These are phyloP conservation scores for Dysdera silvatica DNA, from an alignment of 1,140 invertebrate species.

Conservation along the genomic window DNA sequence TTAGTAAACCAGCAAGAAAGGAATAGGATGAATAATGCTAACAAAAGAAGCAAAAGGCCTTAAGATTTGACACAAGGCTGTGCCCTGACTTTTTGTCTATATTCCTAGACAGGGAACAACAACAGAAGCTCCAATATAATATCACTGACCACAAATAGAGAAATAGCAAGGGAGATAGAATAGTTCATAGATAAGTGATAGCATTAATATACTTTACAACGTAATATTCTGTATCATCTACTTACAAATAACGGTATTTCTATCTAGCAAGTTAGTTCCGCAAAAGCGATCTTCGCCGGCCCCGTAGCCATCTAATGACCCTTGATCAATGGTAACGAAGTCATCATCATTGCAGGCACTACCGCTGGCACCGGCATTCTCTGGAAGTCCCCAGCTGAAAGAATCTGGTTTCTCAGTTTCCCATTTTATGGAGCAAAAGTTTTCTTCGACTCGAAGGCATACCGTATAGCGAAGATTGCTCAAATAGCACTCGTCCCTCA, in stretches of 20 bases:
- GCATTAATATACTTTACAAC: too few species aligned
- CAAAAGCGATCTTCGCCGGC: conserved; percentile 36
- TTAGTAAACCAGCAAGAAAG: too few species aligned
- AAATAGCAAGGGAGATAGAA: too few species aligned
- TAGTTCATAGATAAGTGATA: too few species aligned
- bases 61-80: too few species aligned
- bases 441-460: conserved; percentile 71
- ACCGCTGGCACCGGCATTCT: conserved; percentile 41
- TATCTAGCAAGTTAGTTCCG: conserved; percentile 32
- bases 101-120: too few species aligned
- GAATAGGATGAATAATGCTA: too few species aligned
- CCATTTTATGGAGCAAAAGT: conserved; percentile 68
- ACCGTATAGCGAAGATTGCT: conserved; percentile 82
- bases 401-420: conserved; percentile 33
- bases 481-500: conserved; percentile 54
- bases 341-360: conserved; percentile 71
- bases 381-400: conserved; percentile 31
- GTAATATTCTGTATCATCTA: too few species aligned
- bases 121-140: too few species aligned
- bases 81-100: too few species aligned
- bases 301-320: conserved; percentile 32
- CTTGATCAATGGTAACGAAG: conserved; percentile 78
- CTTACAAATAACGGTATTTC: conserved; percentile 36
- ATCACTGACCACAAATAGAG: too few species aligned
- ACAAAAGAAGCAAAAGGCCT: too few species aligned